Evolutionary conservation across 2,888 invertebrate species (phyloP).

Genomic region (Eilema depressum): DNA sequence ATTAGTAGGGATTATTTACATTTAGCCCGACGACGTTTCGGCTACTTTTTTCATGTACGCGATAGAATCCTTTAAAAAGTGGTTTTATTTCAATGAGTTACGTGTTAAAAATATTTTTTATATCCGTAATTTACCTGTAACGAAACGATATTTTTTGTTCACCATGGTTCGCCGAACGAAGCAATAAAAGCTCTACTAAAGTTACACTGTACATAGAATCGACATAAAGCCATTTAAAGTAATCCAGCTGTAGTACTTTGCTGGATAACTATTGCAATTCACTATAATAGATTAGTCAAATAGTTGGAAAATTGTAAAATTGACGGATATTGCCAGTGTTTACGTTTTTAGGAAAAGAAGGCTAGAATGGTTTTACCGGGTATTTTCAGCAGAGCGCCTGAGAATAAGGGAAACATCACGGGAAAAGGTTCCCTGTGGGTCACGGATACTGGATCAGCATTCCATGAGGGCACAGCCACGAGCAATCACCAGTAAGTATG

Average conservation of each 20-base stretch:
- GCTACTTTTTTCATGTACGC: no score
- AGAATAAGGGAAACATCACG: no score
- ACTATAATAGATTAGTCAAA: conserved; percentile 1
- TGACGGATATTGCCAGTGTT: not conserved
- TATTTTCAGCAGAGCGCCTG: not conserved
- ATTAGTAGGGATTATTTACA: no score
- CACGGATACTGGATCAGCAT: no score
- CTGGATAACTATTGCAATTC: not conserved
- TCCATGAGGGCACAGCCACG: no score
- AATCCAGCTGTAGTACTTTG: conserved; percentile 23
- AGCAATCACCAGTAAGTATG: no score
- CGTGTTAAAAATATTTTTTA: conserved; percentile 18
- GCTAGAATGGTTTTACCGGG: not conserved
- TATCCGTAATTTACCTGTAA: conserved; percentile 40
- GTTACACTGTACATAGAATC: conserved; percentile 21
- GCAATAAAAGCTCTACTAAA: conserved; percentile 36
- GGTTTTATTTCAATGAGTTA: no score
- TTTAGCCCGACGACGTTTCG: no score
- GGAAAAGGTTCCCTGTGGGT: no score
- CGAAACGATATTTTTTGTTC: conserved; percentile 23
- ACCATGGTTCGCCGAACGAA: conserved; percentile 26
- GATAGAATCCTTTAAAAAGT: no score
- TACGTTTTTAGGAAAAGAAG: not conserved
- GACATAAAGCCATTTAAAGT: conserved; percentile 40
- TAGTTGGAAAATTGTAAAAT: not conserved